Conservation (phyloP, 2,797 vertebrate genomes). For the Heliangelus exortis region DNA sequence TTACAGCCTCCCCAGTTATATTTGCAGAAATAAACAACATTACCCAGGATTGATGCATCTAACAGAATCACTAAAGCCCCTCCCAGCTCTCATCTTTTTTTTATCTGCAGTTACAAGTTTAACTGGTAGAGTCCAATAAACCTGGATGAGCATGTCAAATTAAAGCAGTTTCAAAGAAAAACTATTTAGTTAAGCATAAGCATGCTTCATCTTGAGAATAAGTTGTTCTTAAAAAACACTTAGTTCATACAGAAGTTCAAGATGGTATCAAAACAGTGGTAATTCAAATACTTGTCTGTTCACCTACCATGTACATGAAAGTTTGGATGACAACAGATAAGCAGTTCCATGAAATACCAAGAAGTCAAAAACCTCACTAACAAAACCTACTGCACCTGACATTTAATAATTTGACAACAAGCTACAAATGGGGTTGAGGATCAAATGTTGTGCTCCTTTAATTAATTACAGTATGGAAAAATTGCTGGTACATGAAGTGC, state of each 20-base stretch:
- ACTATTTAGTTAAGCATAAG: not conserved
- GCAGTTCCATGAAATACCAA: not conserved
- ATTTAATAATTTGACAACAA: not conserved
- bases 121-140: not conserved
- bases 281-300: not conserved
- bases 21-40: not conserved
- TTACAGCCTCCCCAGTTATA: not conserved
- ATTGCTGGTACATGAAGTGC: not conserved
- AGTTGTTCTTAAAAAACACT: not conserved
- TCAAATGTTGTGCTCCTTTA: not conserved
- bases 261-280: not conserved
- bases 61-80: not conserved
- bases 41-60: not conserved
- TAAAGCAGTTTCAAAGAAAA: not conserved
- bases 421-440: not conserved
- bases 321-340: not conserved
- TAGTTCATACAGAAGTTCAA: not conserved
- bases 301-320: not conserved
- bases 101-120: not conserved
- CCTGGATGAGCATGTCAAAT: slow-evolving; percentile 8
- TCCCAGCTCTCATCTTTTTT: slow-evolving; percentile 6
- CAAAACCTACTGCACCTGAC: not conserved
- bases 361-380: not conserved
- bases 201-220: not conserved
- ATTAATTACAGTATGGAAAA: not conserved